Conservation (phyloP, 2,113 vertebrate species). For the Mustela lutreola region DNA sequence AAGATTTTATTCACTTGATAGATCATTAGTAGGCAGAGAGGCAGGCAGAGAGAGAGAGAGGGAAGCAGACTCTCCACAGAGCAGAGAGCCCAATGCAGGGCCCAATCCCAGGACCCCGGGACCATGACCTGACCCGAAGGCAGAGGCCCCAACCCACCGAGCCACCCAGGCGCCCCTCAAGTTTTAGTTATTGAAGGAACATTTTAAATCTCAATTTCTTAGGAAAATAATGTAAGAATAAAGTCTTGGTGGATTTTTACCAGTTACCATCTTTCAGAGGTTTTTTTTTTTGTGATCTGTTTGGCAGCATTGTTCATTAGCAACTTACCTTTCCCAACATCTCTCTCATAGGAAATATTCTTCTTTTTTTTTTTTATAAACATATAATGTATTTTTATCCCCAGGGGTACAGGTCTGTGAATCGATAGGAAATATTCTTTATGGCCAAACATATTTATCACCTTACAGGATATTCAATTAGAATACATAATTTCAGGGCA, state of each 20-base stretch:
- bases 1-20: no score
- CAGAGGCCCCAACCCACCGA: no score
- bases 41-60: no score
- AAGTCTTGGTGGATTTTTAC: neutral
- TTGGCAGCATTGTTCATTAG: neutral
- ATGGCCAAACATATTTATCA: neutral
- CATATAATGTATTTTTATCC: no score
- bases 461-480: neutral
- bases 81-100: no score
- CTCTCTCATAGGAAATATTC: constrained; percentile 9
- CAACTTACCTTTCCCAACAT: neutral
- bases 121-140: no score
- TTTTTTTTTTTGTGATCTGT: neutral
- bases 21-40: no score
- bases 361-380: neutral
- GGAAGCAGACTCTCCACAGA: no score
- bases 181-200: constrained; percentile 12
- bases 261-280: neutral
- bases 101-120: no score
- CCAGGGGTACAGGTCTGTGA: no score
- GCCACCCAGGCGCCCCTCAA: neutral
- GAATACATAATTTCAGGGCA: neutral
- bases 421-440: constrained; percentile 1
- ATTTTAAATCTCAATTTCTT: neutral
- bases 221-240: neutral